Evolutionary conservation across 2,113 vertebrate genomes (phyloP).

Genomic region (Nesoenas mayeri): DNA sequence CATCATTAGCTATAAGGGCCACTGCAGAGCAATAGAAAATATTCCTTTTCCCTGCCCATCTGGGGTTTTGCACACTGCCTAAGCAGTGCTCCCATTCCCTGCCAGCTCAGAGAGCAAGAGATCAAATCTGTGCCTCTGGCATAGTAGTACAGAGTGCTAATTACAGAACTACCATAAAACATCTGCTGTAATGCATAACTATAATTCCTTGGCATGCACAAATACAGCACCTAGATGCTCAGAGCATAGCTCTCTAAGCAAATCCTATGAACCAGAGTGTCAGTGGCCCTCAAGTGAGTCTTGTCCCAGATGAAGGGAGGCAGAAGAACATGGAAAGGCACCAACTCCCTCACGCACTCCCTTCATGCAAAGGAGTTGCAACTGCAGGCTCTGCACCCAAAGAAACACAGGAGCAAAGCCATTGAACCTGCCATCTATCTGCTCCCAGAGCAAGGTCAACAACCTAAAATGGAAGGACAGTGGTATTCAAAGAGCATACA

Average conservation of each 20-base stretch:
- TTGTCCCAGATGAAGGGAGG: not conserved
- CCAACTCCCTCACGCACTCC: accelerated
- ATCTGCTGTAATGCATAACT: constrained; percentile 51
- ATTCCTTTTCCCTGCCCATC: constrained; percentile 13
- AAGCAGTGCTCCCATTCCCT: constrained; percentile 22
- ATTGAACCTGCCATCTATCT: not conserved
- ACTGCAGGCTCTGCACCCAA: not conserved
- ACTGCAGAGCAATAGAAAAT: constrained; percentile 33
- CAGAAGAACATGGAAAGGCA: not conserved
- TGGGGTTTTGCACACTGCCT: constrained; percentile 26
- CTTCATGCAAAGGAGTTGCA: accelerated
- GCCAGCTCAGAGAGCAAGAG: constrained; percentile 55
- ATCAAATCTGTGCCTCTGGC: constrained; percentile 48
- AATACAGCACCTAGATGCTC: constrained; percentile 17
- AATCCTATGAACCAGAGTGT: not conserved
- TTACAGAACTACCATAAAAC: constrained; percentile 57
- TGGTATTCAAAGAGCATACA: not conserved
- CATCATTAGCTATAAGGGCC: not conserved
- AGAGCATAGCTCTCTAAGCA: not conserved
- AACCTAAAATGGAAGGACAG: not conserved
- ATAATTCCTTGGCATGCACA: constrained; percentile 21
- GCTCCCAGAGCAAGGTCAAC: not conserved
- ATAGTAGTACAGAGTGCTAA: constrained; percentile 18
- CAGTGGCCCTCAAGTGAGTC: not conserved
- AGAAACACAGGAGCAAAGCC: not conserved